Conservation (phyloP, 2,888 invertebrate species). For the Dugesia japonica region DNA sequence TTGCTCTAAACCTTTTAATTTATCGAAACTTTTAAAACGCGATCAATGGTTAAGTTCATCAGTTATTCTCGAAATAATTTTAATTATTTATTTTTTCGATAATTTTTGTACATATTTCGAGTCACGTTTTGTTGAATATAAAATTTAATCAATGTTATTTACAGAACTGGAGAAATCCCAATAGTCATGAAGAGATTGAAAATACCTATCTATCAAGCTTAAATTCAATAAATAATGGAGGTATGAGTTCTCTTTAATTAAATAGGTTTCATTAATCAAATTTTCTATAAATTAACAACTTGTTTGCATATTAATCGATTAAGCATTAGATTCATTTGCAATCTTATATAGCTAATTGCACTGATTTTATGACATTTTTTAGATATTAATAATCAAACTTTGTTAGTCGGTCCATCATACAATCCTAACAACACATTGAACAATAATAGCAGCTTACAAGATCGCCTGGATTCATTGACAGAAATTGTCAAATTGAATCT, state of each 20-base stretch:
- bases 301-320: background rate
- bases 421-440: background rate
- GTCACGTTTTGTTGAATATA: too few relatives aligned
- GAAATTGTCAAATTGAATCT: constrained; percentile 10
- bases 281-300: background rate
- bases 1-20: too few relatives aligned
- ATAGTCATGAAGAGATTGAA: background rate
- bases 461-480: background rate
- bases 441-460: background rate
- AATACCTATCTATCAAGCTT: background rate
- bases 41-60: too few relatives aligned
- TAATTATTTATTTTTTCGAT: too few relatives aligned
- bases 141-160: background rate
- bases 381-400: background rate
- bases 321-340: too few relatives aligned
- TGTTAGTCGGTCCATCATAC: background rate
- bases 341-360: background rate
- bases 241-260: background rate
- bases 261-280: background rate
- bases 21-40: too few relatives aligned
- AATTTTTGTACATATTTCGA: too few relatives aligned
- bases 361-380: background rate
- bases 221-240: background rate
- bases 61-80: too few relatives aligned
- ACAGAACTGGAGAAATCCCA: background rate